Conservation (phyloP, 2,797 vertebrate genomes). For the Mastacembelus armatus region DNA sequence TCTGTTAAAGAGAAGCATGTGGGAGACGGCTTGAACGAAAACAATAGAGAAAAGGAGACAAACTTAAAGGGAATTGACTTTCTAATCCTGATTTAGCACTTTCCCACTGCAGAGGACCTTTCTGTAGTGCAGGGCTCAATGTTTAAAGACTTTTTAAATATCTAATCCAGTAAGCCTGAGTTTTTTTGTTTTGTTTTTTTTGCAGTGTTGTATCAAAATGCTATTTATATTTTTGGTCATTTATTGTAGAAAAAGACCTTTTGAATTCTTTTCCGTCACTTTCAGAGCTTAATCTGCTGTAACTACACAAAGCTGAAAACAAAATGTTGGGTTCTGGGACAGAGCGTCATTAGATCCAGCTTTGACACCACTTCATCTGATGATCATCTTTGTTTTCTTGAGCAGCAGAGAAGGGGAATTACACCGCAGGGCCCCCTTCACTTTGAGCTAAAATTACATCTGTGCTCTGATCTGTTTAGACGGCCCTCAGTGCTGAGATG, state of each 20-base stretch:
- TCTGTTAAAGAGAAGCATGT: conserved; percentile 18
- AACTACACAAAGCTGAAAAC: background rate
- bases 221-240: background rate
- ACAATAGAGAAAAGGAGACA: conserved; percentile 37
- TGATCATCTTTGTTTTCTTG: background rate
- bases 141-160: background rate
- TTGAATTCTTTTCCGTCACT: background rate
- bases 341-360: background rate
- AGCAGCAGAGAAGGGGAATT: conserved; percentile 8
- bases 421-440: background rate
- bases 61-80: conserved; percentile 43
- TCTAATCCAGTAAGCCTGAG: too few species aligned
- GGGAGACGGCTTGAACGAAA: conserved; percentile 16
- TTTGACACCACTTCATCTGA: background rate
- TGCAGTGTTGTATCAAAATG: background rate
- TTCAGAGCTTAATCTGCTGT: background rate
- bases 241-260: background rate
- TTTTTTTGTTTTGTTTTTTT: too few species aligned
- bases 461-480: conserved; percentile 36
- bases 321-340: background rate
- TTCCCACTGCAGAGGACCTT: conserved; percentile 35
- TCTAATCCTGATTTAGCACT: conserved; percentile 51
- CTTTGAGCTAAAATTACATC: conserved; percentile 38
- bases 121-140: background rate
- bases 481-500: conserved; percentile 1